Base-by-base conservation (phyloP, 2,888 invertebrate genomes). In the Cryptophagus acutangulus region DNA sequence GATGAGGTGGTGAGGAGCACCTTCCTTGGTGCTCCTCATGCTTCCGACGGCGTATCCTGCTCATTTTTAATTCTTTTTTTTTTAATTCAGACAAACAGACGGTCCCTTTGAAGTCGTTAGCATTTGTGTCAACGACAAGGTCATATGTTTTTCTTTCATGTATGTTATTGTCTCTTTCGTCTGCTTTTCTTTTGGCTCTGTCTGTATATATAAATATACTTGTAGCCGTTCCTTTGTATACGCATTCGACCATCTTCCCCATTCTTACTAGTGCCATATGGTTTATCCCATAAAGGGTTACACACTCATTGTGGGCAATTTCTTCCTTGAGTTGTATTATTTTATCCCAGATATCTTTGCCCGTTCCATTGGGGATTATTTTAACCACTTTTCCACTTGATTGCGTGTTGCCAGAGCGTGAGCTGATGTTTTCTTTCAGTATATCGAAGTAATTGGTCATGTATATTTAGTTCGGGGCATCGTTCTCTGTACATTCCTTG, bases 221-320 rank as follows among this genome's bases (percentile, higher is more conserved):
- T 5, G 28, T 28, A 13, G 8, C 13, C 12, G 28, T 28, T 28
- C 13, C 28, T 6, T n/a, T 9, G 28, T 10, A 28, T 4, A 28
- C 12, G 28, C 28, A 28, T 12, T 28, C 28, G 4, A n/a, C 10
- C 28, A 28, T 28, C n/a, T n/a, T n/a, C n/a, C n/a, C n/a, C n/a
- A n/a, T n/a, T n/a, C n/a, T n/a, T n/a, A n/a, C n/a, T n/a, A n/a
- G n/a, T n/a, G n/a, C n/a, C n/a, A n/a, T n/a, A n/a, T n/a, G n/a
- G n/a, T n/a, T n/a, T n/a, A n/a, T n/a, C n/a, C n/a, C n/a, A n/a
- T n/a, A n/a, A n/a, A n/a, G n/a, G n/a, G n/a, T n/a, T n/a, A n/a
- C n/a, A n/a, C n/a, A n/a, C n/a, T n/a, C n/a, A n/a, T n/a, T n/a
- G n/a, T n/a, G n/a, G n/a, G n/a, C n/a, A n/a, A n/a, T n/a, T n/a